Evolutionary conservation across 2,888 invertebrate genomes (phyloP).

Genomic region (Acronicta aceris): DNA sequence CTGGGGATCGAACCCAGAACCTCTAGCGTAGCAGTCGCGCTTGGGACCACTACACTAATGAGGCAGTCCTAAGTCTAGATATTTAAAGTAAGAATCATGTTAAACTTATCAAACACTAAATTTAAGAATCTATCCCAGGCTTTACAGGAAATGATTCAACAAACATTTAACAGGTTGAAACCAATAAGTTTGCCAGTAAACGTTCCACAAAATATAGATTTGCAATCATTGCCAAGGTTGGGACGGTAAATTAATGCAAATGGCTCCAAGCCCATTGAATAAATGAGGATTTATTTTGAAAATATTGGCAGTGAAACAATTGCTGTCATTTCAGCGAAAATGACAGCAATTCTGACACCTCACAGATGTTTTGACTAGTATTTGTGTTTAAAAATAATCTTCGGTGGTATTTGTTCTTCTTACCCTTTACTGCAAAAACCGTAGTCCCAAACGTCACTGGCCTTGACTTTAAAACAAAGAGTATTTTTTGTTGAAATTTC

Average conservation of each 20-base stretch:
- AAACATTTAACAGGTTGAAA: neutral
- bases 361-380: neutral
- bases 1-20: no score
- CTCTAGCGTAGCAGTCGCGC: no score
- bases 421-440: no score
- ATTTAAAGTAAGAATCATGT: neutral
- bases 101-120: neutral
- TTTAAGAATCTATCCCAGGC: neutral
- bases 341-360: neutral
- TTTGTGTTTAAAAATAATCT: neutral
- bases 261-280: neutral
- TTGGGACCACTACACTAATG: no score
- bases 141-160: neutral
- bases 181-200: slow-evolving; percentile 8
- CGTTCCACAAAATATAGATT: slow-evolving; percentile 30
- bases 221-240: slow-evolving; percentile 28
- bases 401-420: neutral
- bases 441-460: no score
- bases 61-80: no score
- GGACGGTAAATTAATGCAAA: slow-evolving; percentile 29
- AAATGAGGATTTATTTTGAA: slow-evolving; percentile 4
- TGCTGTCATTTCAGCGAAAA: slow-evolving; percentile 2
- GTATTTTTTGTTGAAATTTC: no score
- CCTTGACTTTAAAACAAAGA: no score
- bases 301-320: slow-evolving; percentile 6